A percentile compares a stretch with the other conserved stretches of the same genome.
Evolutionary conservation across 2,797 vertebrate species (phyloP).

Genomic region (Anniella stebbinsi): DNA sequence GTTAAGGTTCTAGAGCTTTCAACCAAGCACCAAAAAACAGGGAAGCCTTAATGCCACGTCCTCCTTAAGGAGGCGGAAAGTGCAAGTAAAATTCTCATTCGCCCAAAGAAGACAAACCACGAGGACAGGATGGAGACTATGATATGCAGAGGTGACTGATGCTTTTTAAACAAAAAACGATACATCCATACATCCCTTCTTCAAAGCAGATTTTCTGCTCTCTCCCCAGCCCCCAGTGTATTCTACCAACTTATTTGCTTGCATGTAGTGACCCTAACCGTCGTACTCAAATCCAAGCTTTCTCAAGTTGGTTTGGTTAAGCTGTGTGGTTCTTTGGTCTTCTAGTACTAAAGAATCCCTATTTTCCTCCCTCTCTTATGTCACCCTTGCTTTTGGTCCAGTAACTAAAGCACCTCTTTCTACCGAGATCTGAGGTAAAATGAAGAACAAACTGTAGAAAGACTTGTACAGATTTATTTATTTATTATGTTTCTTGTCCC

Average conservation of each 20-base stretch:
- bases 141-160: too few species aligned
- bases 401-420: background rate
- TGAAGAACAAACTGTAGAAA: background rate
- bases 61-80: too few species aligned
- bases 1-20: too few species aligned
- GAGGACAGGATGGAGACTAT: too few species aligned
- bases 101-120: too few species aligned
- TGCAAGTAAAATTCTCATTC: too few species aligned
- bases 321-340: background rate
- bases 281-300: background rate
- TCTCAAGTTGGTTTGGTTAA: background rate
- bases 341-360: background rate
- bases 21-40: too few species aligned
- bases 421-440: background rate
- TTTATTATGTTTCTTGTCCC: background rate
- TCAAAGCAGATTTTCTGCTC: background rate
- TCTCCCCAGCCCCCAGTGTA: too few species aligned
- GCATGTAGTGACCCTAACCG: background rate
- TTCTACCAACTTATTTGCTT: background rate
- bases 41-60: too few species aligned
- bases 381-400: background rate
- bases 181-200: background rate
- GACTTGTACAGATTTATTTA: background rate
- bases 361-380: slow-evolving; percentile 6
- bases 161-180: background rate